These are phyloP conservation scores for Chalcis sispes DNA, from an alignment of 2,888 invertebrate species.

Conservation along the genomic window DNA sequence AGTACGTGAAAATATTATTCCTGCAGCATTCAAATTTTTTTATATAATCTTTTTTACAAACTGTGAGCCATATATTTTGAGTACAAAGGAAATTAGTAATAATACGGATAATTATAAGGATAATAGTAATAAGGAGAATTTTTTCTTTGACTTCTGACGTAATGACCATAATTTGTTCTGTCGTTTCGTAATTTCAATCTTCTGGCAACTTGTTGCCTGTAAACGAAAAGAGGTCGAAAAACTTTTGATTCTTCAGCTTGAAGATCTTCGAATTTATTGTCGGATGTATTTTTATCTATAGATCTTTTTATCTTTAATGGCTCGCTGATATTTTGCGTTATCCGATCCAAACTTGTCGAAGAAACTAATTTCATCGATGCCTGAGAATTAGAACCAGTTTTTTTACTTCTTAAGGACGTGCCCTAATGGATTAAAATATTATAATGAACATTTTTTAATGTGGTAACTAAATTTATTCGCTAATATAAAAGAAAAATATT, in stretches of 20 bases:
- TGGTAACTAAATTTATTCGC: too few species aligned
- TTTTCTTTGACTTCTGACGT: background rate
- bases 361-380: too few species aligned
- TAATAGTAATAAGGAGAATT: slow-evolving; percentile 16
- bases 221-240: slow-evolving; percentile 72
- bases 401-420: too few species aligned
- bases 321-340: background rate
- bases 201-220: slow-evolving; percentile 72
- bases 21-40: too few species aligned
- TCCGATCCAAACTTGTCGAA: background rate
- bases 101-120: slow-evolving; percentile 7
- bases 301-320: slow-evolving; percentile 39
- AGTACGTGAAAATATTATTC: too few species aligned
- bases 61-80: slow-evolving; percentile 1
- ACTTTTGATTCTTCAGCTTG: slow-evolving; percentile 67
- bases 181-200: slow-evolving; percentile 59
- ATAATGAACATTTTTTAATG: too few species aligned
- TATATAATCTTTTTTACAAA: too few species aligned
- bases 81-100: background rate
- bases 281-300: background rate
- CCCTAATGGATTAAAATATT: too few species aligned
- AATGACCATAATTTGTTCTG: background rate
- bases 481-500: too few species aligned
- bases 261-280: slow-evolving; percentile 60
- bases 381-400: too few species aligned